Percentiles rank a stretch among this genome's conserved stretches.
phyloP scores from a whole-genome alignment of 2,888 invertebrate species.

The Eupeodes luniger region DNA sequence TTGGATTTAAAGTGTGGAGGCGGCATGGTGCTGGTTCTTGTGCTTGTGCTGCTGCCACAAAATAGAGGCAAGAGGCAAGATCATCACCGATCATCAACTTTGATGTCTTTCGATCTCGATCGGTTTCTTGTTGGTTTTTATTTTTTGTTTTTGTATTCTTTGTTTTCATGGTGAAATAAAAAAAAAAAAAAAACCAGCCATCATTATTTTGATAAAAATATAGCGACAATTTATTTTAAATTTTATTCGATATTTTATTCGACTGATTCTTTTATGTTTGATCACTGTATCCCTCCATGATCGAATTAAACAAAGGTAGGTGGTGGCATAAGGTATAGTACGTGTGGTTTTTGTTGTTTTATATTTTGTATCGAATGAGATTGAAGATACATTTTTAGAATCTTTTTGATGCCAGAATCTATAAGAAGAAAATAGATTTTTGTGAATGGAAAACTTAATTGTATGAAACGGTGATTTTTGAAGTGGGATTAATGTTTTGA shows the following conservation, averaged over 20 bases:
- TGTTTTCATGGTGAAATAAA: conserved; percentile 33
- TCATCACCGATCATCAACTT: conserved; percentile 35
- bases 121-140: not conserved
- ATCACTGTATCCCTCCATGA: not conserved
- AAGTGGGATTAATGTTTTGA: not conserved
- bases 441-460: conserved; percentile 10
- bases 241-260: conserved; percentile 59
- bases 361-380: not conserved
- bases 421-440: not conserved
- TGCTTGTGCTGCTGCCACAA: conserved; percentile 36
- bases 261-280: not conserved
- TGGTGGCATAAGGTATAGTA: not conserved
- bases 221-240: conserved; percentile 59
- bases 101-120: conserved; percentile 16
- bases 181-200: conserved; percentile 53
- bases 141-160: conserved; percentile 8
- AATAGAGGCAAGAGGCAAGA: conserved; percentile 25
- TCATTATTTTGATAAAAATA: conserved; percentile 71
- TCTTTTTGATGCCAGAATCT: not conserved
- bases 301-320: conserved; percentile 24
- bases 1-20: conserved; percentile 53
- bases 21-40: conserved; percentile 13
- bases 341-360: not conserved
- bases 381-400: not conserved
- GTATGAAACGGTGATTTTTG: not conserved